Evolutionary conservation across 2,888 invertebrate genomes (phyloP).

Genomic region (Proisotoma minuta): DNA sequence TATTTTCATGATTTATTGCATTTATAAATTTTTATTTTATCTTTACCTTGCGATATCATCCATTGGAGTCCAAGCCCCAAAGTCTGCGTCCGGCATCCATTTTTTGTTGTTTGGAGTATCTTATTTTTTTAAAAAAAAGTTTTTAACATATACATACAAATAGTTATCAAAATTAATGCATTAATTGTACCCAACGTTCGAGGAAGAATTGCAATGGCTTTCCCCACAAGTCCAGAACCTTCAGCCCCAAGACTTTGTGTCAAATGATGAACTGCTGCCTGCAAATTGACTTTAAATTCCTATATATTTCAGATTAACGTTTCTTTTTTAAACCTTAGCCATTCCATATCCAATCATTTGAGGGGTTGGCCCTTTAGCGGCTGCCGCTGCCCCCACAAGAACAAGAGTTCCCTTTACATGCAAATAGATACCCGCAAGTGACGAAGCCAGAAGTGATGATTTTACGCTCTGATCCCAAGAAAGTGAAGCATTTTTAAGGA

Average conservation of each 20-base stretch:
- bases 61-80: constrained; percentile 24
- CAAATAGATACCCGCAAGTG: constrained; percentile 77
- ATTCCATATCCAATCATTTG: constrained; percentile 63
- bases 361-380: constrained; percentile 71
- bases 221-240: constrained; percentile 74
- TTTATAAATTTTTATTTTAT: neutral
- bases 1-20: neutral
- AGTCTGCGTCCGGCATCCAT: constrained; percentile 16
- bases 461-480: constrained; percentile 99
- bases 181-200: constrained; percentile 58
- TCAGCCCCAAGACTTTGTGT: constrained; percentile 77
- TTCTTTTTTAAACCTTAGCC: constrained; percentile 57
- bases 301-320: neutral
- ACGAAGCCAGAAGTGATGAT: constrained; percentile 85
- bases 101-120: constrained; percentile 28
- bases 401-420: constrained; percentile 85
- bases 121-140: neutral
- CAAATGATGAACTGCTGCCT: constrained; percentile 89
- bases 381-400: constrained; percentile 92
- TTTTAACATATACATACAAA: neutral
- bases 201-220: constrained; percentile 79
- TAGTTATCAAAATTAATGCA: neutral
- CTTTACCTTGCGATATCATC: constrained; percentile 21
- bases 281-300: neutral
- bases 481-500: constrained; percentile 81